Evolutionary conservation across 2,888 invertebrate species (phyloP).

Genomic region (Spodoptera picta): DNA sequence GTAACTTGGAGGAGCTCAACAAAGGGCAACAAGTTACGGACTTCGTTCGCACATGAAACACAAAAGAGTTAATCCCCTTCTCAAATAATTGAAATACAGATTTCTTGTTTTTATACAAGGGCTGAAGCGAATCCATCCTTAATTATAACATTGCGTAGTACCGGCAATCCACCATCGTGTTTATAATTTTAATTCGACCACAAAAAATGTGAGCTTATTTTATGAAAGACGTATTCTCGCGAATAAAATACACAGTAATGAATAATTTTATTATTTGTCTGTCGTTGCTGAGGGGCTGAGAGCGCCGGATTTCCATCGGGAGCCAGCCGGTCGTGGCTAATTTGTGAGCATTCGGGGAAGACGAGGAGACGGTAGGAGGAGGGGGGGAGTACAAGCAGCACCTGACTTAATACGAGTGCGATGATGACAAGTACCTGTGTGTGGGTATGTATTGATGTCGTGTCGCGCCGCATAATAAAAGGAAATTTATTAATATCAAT

Average conservation of each 20-base stretch:
- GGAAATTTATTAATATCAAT: conserved; percentile 44
- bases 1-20: conserved; percentile 60
- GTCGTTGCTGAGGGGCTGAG: conserved; percentile 34
- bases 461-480: conserved; percentile 28
- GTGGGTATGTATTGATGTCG: background rate
- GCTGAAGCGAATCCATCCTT: background rate
- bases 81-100: conserved; percentile 61
- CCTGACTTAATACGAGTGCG: conserved; percentile 49
- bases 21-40: conserved; percentile 62
- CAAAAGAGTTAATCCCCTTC: conserved; percentile 61
- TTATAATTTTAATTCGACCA: conserved; percentile 17
- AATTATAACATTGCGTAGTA: conserved; percentile 16
- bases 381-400: conserved; percentile 16
- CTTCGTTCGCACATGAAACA: conserved; percentile 40
- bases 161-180: conserved; percentile 2
- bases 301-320: conserved; percentile 51
- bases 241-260: conserved; percentile 40
- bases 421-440: conserved; percentile 38
- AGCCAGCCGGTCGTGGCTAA: conserved; percentile 57
- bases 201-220: conserved; percentile 28
- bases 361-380: background rate
- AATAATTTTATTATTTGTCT: conserved; percentile 52
- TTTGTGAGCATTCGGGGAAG: conserved; percentile 45
- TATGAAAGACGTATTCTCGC: conserved; percentile 22
- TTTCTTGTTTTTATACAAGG: conserved; percentile 10